phyloP scores from a whole-genome alignment of 2,113 vertebrate species.

The Scomber colias region DNA sequence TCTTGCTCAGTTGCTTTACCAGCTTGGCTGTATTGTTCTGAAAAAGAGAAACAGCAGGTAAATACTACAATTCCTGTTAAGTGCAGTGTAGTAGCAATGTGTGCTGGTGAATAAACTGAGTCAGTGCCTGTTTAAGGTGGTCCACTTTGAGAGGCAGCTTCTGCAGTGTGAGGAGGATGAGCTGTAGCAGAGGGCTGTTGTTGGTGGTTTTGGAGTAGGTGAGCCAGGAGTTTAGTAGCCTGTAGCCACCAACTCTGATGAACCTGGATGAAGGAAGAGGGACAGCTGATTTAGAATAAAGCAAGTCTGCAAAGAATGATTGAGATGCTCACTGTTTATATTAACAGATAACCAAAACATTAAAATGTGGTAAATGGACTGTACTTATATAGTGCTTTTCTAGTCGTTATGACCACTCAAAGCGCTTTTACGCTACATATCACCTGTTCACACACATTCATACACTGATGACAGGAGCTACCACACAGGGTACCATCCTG shows the following conservation, averaged over 20 bases:
- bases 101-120: background rate
- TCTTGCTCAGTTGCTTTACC: conserved; percentile 96
- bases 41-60: background rate
- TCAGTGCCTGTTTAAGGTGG: conserved; percentile 92
- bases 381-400: too few species aligned
- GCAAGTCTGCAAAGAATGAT: background rate
- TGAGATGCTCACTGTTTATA: too few species aligned
- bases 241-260: conserved; percentile 93
- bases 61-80: background rate
- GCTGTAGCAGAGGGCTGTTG: conserved; percentile 92
- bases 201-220: conserved; percentile 92
- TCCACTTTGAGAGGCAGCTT: conserved; percentile 95
- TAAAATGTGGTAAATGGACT: too few species aligned
- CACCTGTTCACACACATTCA: too few species aligned
- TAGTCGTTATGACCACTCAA: too few species aligned
- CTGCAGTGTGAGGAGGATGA: conserved; percentile 93
- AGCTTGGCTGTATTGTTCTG: conserved; percentile 98
- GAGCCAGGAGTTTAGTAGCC: conserved; percentile 94
- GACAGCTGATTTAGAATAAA: background rate
- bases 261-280: conserved; percentile 80
- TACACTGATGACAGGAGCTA: too few species aligned
- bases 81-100: too few species aligned
- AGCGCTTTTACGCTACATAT: too few species aligned
- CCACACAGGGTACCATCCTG: too few species aligned
- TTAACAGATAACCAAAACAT: too few species aligned